These are phyloP conservation scores for Pelochelys cantorii DNA, from an alignment of 2,797 vertebrate genomes.

Conservation along the genomic window DNA sequence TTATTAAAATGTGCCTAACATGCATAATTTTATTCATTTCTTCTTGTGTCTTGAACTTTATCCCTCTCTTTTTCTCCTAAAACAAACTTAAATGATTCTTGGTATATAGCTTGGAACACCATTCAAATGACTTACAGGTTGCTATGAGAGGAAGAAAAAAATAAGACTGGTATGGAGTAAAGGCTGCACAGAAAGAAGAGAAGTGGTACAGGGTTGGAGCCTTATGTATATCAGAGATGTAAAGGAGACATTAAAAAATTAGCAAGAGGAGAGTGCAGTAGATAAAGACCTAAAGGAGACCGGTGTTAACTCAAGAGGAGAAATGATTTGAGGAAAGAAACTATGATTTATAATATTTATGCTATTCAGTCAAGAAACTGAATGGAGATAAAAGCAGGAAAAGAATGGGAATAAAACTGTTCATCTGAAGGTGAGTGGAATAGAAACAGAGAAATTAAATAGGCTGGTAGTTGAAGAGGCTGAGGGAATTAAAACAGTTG, in stretches of 20 bases:
- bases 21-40: neutral
- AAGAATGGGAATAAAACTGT: neutral
- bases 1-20: neutral
- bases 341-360: neutral
- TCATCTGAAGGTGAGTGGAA: neutral
- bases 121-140: neutral
- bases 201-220: neutral
- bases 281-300: neutral
- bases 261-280: neutral
- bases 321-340: neutral
- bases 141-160: neutral
- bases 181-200: neutral
- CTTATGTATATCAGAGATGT: neutral
- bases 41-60: neutral
- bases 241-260: neutral
- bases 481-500: neutral
- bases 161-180: neutral
- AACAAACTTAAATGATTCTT: neutral
- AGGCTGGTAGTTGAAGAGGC: neutral
- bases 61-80: neutral
- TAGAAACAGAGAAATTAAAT: neutral
- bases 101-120: accelerated
- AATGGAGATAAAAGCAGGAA: neutral
- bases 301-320: neutral
- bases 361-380: neutral